Conservation (phyloP, 2,888 invertebrate species). For the Pteria penguin region DNA sequence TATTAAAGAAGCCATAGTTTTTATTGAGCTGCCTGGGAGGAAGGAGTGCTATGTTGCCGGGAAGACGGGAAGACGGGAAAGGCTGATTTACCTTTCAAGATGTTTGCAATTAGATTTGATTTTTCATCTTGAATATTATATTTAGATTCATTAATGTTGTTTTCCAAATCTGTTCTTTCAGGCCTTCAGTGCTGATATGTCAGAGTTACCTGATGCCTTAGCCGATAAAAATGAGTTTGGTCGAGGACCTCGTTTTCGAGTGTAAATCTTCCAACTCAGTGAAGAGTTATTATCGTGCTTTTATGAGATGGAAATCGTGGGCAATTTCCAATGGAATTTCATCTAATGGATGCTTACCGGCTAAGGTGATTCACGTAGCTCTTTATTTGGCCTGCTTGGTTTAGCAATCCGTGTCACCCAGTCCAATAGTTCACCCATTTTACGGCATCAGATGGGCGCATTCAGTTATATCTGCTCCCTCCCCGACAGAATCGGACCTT, state of each 20-base stretch:
- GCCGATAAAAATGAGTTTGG: constrained; percentile 27
- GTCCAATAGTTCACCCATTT: constrained; percentile 47
- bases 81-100: constrained; percentile 33
- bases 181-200: constrained; percentile 25
- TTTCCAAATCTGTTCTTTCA: constrained; percentile 39
- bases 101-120: constrained; percentile 27
- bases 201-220: constrained; percentile 33
- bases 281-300: constrained; percentile 33
- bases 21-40: constrained; percentile 29
- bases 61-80: constrained; percentile 20
- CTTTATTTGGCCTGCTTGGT: constrained; percentile 45
- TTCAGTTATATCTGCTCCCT: constrained; percentile 32
- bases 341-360: constrained; percentile 41
- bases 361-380: constrained; percentile 46
- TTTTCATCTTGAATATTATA: constrained; percentile 18
- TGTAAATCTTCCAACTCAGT: constrained; percentile 27
- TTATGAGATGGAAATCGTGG: constrained; percentile 41
- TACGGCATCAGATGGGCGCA: constrained; percentile 50
- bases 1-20: neutral
- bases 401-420: constrained; percentile 35
- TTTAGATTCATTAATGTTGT: too few species aligned
- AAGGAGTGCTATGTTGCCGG: constrained; percentile 16
- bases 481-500: constrained; percentile 36
- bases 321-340: constrained; percentile 24
- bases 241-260: constrained; percentile 35